Evolutionary conservation across 1,140 invertebrate genomes (phyloP).

Genomic region (Saccostrea glomerata): DNA sequence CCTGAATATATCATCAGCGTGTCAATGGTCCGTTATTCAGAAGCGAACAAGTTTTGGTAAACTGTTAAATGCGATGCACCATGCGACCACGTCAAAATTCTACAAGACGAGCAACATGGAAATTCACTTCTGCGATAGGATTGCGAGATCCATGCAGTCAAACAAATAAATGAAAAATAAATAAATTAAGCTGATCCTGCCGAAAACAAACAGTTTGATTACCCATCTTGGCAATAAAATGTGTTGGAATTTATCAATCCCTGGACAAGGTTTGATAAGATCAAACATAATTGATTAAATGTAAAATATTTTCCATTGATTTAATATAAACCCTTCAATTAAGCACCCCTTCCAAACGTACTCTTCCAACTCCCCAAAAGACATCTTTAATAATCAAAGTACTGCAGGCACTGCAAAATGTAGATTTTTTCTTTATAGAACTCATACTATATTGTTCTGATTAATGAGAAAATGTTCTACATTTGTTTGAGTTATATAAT

Average conservation of each 20-base stretch:
- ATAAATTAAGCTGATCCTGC: not conserved
- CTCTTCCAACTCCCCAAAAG: no score
- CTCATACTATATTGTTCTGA: no score
- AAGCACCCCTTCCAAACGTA: no score
- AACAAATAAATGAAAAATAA: not conserved
- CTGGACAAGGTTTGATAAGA: not conserved
- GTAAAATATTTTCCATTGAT: no score
- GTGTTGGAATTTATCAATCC: not conserved
- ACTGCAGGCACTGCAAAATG: no score
- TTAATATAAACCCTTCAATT: no score
- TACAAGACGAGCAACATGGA: not conserved
- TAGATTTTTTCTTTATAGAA: no score
- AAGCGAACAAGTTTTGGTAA: slow-evolving; percentile 16
- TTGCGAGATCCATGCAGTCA: not conserved
- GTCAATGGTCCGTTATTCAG: slow-evolving; percentile 4
- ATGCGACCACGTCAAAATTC: not conserved
- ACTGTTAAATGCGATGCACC: slow-evolving; percentile 5
- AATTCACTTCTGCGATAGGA: not conserved
- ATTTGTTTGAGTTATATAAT: no score
- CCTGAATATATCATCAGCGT: slow-evolving; percentile 5
- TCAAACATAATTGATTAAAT: no score
- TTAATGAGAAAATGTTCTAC: no score
- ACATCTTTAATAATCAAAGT: no score
- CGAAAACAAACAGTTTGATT: not conserved
- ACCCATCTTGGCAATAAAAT: not conserved